Conservation (phyloP, 1,140 invertebrate species). For the Hyles euphorbiae region DNA sequence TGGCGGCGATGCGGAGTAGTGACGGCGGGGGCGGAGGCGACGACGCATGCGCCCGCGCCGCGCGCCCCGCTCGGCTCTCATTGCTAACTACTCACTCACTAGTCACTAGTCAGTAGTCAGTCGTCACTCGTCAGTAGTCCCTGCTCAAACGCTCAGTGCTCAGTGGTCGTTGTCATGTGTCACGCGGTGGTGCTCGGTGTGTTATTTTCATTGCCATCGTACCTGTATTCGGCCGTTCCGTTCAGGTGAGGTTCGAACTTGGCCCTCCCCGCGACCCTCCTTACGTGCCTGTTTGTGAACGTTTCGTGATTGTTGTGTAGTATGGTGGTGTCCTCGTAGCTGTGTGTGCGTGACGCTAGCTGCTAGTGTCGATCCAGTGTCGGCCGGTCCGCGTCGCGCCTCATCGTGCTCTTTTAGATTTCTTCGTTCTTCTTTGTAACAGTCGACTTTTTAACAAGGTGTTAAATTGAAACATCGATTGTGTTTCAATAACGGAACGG, state of each 20-base stretch:
- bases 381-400: too few species aligned
- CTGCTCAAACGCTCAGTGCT: neutral
- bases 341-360: slow-evolving; percentile 4
- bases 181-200: slow-evolving; percentile 65
- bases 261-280: neutral
- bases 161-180: slow-evolving; percentile 53
- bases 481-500: too few species aligned
- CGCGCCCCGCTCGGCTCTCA: neutral
- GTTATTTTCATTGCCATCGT: slow-evolving; percentile 62
- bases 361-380: too few species aligned
- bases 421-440: too few species aligned
- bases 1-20: neutral
- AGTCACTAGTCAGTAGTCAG: too few species aligned
- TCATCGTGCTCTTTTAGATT: too few species aligned
- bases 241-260: slow-evolving; percentile 55
- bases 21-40: neutral
- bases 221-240: slow-evolving; percentile 59
- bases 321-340: neutral
- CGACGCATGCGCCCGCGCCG: neutral
- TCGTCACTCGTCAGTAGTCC: too few species aligned
- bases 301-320: neutral
- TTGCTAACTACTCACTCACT: neutral
- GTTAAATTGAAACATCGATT: too few species aligned
- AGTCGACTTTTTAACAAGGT: too few species aligned
- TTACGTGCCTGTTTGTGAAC: slow-evolving; percentile 6